Evolutionary conservation across 1,140 invertebrate genomes (phyloP).

Genomic region (Zelostemma sp.): DNA sequence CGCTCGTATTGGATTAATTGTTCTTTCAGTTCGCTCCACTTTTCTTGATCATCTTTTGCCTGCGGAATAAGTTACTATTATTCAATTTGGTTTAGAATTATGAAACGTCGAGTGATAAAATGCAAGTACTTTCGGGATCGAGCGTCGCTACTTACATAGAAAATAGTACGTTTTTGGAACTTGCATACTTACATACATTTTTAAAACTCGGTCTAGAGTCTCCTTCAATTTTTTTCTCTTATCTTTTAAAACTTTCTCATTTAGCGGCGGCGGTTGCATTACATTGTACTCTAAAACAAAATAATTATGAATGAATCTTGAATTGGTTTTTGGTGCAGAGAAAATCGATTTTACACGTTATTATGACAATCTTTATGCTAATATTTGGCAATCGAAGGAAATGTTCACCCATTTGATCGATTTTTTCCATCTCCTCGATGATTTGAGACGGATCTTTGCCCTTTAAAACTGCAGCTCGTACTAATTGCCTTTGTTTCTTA

Average conservation of each 20-base stretch:
- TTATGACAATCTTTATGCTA: too few relatives aligned
- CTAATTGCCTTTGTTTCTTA: constrained; percentile 95
- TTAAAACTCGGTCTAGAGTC: constrained; percentile 92
- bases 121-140: too few relatives aligned
- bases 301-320: constrained; percentile 10
- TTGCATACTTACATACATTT: constrained; percentile 92
- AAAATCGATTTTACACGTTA: too few relatives aligned
- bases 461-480: constrained; percentile 96
- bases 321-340: too few relatives aligned
- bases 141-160: too few relatives aligned
- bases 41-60: constrained; percentile 97
- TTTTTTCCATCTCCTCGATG: constrained; percentile 95
- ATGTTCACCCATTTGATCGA: constrained; percentile 99
- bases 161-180: too few relatives aligned
- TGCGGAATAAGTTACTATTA: constrained; percentile 66
- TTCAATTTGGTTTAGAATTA: too few relatives aligned
- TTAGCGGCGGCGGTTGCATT: constrained; percentile 90
- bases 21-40: constrained; percentile 90
- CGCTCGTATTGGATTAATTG: constrained; percentile 95
- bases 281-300: constrained; percentile 91
- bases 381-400: too few relatives aligned
- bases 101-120: background rate
- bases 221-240: constrained; percentile 96
- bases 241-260: constrained; percentile 97
- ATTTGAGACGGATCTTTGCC: constrained; percentile 97